Evolutionary conservation across 2,797 vertebrate genomes (phyloP), one percentile per base, ranked within the genome.

Genomic region (Oreonectes daqikongensis): DNA sequence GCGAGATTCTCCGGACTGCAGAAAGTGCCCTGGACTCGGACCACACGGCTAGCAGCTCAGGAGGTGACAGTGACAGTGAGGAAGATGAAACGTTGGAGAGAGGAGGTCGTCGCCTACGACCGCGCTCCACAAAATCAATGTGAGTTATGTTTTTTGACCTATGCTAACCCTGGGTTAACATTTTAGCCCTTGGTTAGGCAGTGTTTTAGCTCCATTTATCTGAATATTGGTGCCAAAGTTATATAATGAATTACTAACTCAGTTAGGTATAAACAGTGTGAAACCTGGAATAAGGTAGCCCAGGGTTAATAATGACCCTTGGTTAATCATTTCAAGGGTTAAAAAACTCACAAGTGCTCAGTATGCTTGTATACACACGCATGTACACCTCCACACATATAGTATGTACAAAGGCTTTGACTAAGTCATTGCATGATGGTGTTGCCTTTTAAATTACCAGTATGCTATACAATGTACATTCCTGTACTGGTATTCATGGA

Each of bases 11-110:
- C 38, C 84, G 80, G 30, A 79, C 85, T 18, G 81, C 84, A 30
- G 90, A 86, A 77, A 78, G 79, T 30, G 85, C 82, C 17, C 85
- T 91, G 32, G 90, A 91, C 83, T 91, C 91, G 0, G 90, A 90
- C 72, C 86, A 87, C 28, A 90, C 90, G 0, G 90, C 87, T 63
- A 89, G 85, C 74, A 88, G 86, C 63, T 85, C 87, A 0, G 87
- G 84, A 26, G 50, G 87, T 69, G 75, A 84, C 77, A 81, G 86
- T 57, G 79, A 84, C 24, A 76, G 74, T 24, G 70, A 86, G 20
- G 61, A 26, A 2, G 71, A 79, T 2, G 52, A 66, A 9, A 32
- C 60, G 17, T 42, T 46, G 30, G 46, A 35, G 9, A 67, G n/a
- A 20, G 10, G 60, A 78, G 48, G 65, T 18, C 24, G 48, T 9